A percentile compares a stretch with the other conserved stretches of the same genome.
These are phyloP conservation scores for Pandemis corylana DNA, from an alignment of 2,888 invertebrate species.

Conservation along the genomic window DNA sequence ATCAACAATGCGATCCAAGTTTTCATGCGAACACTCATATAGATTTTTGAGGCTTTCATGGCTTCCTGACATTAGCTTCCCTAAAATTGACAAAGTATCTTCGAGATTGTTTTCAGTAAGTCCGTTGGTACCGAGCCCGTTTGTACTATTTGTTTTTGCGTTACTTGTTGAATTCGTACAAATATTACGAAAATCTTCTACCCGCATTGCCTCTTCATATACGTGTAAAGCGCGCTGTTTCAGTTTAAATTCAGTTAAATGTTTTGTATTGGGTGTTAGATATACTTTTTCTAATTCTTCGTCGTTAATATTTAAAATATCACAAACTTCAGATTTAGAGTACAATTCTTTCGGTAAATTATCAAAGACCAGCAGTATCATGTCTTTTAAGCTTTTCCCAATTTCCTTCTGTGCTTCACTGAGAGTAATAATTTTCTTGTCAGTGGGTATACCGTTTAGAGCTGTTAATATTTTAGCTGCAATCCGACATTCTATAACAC, in stretches of 20 bases:
- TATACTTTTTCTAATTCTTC: conserved; percentile 84
- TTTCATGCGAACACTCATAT: conserved; percentile 97
- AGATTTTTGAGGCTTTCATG: conserved; percentile 93
- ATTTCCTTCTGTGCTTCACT: conserved; percentile 90
- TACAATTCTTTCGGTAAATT: conserved; percentile 88
- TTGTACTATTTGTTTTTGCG: conserved; percentile 56
- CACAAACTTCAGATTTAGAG: conserved; percentile 87
- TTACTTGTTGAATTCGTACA: conserved; percentile 78
- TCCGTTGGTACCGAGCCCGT: conserved; percentile 49
- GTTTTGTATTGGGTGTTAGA: conserved; percentile 83
- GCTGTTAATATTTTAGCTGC: conserved; percentile 90
- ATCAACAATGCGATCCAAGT: conserved; percentile 92
- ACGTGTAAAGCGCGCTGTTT: conserved; percentile 96
- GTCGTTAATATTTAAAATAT: conserved; percentile 84
- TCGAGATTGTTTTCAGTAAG: conserved; percentile 52
- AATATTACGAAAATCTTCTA: conserved; percentile 89
- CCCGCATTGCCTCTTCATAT: conserved; percentile 94
- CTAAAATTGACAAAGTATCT: conserved; percentile 85
- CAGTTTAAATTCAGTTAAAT: conserved; percentile 91
- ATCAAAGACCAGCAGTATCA: conserved; percentile 88
- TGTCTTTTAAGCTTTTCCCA: conserved; percentile 86
- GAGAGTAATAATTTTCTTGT: conserved; percentile 88
- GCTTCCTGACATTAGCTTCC: conserved; percentile 94
- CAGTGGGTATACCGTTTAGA: conserved; percentile 71
- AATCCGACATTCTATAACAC: conserved; percentile 97